These are phyloP conservation scores for Muscicapa striata DNA, from an alignment of 2,797 vertebrate species.

Conservation along the genomic window DNA sequence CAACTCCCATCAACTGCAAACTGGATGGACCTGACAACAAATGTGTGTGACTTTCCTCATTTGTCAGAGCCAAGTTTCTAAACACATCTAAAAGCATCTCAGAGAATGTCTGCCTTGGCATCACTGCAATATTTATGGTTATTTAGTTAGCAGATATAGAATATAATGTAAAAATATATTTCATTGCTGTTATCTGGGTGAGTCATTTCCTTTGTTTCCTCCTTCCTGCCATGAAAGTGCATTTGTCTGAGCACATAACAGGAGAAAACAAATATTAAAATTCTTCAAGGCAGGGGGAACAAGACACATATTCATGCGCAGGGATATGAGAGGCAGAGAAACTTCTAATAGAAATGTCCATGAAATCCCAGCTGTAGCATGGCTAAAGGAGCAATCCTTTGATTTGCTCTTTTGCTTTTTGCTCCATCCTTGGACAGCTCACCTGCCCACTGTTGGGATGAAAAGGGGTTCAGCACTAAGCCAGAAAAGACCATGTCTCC, in stretches of 20 bases:
- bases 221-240: slow-evolving; percentile 25
- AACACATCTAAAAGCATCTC: slow-evolving; percentile 25
- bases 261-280: slow-evolving; percentile 5
- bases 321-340: not conserved
- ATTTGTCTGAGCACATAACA: not conserved
- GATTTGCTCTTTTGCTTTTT: not conserved
- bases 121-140: slow-evolving; percentile 3
- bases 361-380: not conserved
- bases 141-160: slow-evolving; percentile 32
- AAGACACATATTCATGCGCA: not conserved
- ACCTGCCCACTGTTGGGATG: not conserved
- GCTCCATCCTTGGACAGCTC: not conserved
- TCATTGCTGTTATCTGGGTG: slow-evolving; percentile 11
- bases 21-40: not conserved
- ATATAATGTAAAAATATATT: slow-evolving; percentile 31
- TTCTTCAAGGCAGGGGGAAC: not conserved
- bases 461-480: not conserved
- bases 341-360: not conserved
- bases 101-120: not conserved
- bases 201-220: slow-evolving; percentile 50
- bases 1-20: not conserved
- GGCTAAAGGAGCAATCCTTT: not conserved
- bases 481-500: not conserved
- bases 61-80: not conserved
- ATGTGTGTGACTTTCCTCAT: not conserved